These are phyloP conservation scores for Patella caerulea DNA, from an alignment of 2,888 invertebrate species.

Conservation along the genomic window DNA sequence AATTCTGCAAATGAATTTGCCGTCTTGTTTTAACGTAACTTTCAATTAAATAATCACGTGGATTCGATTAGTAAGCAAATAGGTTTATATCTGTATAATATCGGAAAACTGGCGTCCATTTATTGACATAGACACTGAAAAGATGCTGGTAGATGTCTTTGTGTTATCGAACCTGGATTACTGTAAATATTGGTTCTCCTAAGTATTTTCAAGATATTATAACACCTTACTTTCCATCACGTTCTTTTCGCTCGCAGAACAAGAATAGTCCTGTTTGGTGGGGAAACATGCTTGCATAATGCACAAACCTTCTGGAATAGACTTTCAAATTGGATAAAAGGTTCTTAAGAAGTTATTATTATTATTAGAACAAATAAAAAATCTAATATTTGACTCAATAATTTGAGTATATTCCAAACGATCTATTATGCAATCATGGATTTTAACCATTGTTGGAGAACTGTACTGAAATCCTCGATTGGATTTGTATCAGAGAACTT, in stretches of 20 bases:
- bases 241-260: too few relatives aligned
- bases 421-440: too few relatives aligned
- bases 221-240: too few relatives aligned
- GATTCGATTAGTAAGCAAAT: conserved; percentile 4
- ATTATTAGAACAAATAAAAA: too few relatives aligned
- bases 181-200: neutral
- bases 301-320: neutral
- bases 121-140: neutral
- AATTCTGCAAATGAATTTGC: neutral
- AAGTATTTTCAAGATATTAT: conserved; percentile 4
- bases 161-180: conserved; percentile 8
- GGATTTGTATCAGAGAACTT: too few relatives aligned
- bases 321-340: neutral
- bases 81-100: neutral
- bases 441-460: too few relatives aligned
- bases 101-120: conserved; percentile 4
- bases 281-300: neutral
- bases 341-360: too few relatives aligned
- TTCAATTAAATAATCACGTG: neutral
- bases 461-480: too few relatives aligned
- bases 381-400: too few relatives aligned
- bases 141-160: neutral
- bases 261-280: neutral
- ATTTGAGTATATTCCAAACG: too few relatives aligned
- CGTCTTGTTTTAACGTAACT: neutral